Evolutionary conservation across 2,797 vertebrate species (phyloP), one percentile per base, ranked within the genome.

Genomic region (Orestias chungarensis): DNA sequence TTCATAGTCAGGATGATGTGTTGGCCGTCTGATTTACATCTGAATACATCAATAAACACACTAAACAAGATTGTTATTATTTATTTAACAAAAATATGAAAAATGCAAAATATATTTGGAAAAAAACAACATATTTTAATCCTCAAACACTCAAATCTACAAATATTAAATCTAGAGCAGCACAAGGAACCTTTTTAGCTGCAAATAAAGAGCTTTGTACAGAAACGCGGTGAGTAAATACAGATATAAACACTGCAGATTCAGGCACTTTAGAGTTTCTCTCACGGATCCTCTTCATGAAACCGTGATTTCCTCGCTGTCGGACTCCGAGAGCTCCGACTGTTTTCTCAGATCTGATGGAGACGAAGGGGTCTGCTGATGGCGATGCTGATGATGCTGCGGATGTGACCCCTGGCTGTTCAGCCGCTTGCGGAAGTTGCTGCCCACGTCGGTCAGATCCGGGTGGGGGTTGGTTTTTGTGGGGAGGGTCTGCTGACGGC

Each of bases 381-480:
- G 25, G 10, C 50, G 80, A 29, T 73, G 94, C 89, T 73, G 94
- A 85, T 27, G 94, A n/a, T 61, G 94, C 84, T 27, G 94, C 33
- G 49, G 33, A 17, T 75, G 78, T 6, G 93, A 84, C 68, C 94
- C 89, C 15, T 93, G 89, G 67, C 87, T 80, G 50, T 93, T 93
- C 9, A 40, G 93, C 17, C 91, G 86, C 42, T 78, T 88, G 5
- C 91, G 93, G 61, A 94, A 76, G 49, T 75, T 93, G 85, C 95
- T 95, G 66, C 96, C 95, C 0, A 99, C 97, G 0, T 99, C 97
- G 3, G 97, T 99, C 83, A 99, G 96, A 90, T 99, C 98, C 0
- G 95, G 98, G 82, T 99, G 96, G 25, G 98, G 98, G 78, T 99
- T 99, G 90, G 97, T 95, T 74, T 97, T 99, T 74, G 97, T 99